Percentiles rank a stretch among this genome's conserved stretches.
phyloP scores from a whole-genome alignment of 2,113 vertebrate species.

The Pardalotus punctatus region DNA sequence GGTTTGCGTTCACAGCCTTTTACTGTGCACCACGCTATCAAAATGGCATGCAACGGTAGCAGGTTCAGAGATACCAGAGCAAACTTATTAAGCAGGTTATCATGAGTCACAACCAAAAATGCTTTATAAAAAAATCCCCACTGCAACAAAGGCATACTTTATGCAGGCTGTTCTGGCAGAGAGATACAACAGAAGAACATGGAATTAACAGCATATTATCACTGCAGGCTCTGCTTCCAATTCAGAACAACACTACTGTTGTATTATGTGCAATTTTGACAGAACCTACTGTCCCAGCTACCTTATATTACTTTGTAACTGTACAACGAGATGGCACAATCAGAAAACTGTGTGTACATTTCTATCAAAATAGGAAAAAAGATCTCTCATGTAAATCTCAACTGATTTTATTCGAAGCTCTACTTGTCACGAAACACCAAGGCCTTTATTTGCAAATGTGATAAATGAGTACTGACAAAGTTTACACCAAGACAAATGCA shows the following conservation, averaged over 20 bases:
- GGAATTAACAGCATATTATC: background rate
- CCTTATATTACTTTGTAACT: background rate
- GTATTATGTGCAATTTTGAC: background rate
- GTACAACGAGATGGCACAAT: background rate
- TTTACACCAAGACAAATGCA: background rate
- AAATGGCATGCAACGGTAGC: fast-evolving
- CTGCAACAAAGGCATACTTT: background rate
- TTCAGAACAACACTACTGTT: background rate
- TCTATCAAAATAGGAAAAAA: background rate
- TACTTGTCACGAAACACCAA: background rate
- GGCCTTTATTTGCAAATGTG: background rate
- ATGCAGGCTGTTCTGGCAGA: background rate
- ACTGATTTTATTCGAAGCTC: background rate
- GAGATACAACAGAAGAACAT: background rate
- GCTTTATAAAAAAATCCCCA: background rate
- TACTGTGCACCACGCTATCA: background rate
- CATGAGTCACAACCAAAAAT: background rate
- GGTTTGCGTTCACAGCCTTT: background rate
- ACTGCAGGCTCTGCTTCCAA: background rate
- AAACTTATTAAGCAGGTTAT: background rate
- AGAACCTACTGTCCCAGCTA: background rate
- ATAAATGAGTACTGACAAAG: background rate
- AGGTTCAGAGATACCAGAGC: background rate
- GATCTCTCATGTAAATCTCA: background rate
- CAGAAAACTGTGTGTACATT: background rate